These are phyloP conservation scores for Artemia franciscana DNA, from an alignment of 1,140 invertebrate species.

Conservation along the genomic window DNA sequence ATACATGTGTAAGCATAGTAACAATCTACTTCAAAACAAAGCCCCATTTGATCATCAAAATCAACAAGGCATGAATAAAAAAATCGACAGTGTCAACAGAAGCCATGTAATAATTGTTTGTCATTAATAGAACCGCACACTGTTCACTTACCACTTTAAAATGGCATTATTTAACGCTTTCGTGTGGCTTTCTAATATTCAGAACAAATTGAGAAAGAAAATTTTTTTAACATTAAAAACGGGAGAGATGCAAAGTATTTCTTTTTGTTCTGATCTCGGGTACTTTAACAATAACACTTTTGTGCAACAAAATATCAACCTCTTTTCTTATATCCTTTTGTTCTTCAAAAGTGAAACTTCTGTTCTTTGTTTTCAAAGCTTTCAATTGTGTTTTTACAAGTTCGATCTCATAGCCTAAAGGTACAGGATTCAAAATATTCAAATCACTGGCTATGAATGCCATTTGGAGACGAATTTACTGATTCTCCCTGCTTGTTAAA, in stretches of 20 bases:
- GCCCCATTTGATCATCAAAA: neutral
- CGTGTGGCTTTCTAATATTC: neutral
- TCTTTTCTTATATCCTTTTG: neutral
- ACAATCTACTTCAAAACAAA: neutral
- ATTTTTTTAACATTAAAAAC: neutral
- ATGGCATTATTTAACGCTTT: neutral
- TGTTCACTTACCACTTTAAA: neutral
- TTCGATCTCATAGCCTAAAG: neutral
- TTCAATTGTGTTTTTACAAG: no score
- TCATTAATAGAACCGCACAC: neutral
- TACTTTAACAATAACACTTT: neutral
- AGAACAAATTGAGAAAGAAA: neutral
- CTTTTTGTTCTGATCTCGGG: neutral
- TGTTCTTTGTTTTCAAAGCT: neutral
- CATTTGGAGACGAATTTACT: neutral
- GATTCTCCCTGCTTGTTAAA: neutral
- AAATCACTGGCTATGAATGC: neutral
- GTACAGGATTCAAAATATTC: neutral
- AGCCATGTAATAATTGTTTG: neutral
- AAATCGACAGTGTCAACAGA: neutral
- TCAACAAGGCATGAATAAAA: neutral
- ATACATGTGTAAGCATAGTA: conserved; percentile 1
- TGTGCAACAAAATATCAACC: neutral
- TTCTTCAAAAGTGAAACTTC: neutral
- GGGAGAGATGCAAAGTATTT: neutral